phyloP scores from a whole-genome alignment of 1,140 invertebrate species.

The Drosophila cardini region DNA sequence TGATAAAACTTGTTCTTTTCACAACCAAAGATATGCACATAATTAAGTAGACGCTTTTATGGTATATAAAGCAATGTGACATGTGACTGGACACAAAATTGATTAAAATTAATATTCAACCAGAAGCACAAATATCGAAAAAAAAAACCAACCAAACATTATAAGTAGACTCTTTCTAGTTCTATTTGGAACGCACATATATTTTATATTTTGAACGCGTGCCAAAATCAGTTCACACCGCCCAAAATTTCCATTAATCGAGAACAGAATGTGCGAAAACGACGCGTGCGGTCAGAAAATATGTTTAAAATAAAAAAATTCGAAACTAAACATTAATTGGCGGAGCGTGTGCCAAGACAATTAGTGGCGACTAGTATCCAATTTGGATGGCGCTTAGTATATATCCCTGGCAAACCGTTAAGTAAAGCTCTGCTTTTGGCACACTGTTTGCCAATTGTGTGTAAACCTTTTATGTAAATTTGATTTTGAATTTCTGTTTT shows the following conservation, averaged over 20 bases:
- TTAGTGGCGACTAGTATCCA: constrained; percentile 16
- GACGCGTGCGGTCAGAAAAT: constrained; percentile 4
- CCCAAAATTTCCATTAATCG: constrained; percentile 3
- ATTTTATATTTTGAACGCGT: constrained; percentile 60
- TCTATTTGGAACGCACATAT: constrained; percentile 1
- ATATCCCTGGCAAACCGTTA: constrained; percentile 12
- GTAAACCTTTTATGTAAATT: constrained; percentile 28
- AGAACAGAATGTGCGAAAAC: constrained; percentile 31
- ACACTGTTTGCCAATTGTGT: constrained; percentile 32
- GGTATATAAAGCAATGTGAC: constrained; percentile 8
- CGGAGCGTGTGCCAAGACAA: constrained; percentile 28
- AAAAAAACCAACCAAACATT: constrained; percentile 1
- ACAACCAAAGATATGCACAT: constrained; percentile 18
- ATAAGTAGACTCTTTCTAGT: constrained; percentile 11
- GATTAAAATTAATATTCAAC: constrained; percentile 17
- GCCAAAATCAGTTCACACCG: constrained; percentile 40
- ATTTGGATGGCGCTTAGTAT: not conserved
- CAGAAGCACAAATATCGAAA: constrained; percentile 15
- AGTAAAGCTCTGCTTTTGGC: constrained; percentile 17
- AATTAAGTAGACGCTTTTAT: constrained; percentile 4
- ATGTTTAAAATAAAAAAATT: constrained; percentile 13
- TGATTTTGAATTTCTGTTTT: constrained; percentile 1
- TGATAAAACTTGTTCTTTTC: constrained; percentile 40
- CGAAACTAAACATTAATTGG: constrained; percentile 4
- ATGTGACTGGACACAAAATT: constrained; percentile 7